These are phyloP conservation scores for Xylophagus ater DNA, from an alignment of 2,888 invertebrate genomes.

Conservation along the genomic window DNA sequence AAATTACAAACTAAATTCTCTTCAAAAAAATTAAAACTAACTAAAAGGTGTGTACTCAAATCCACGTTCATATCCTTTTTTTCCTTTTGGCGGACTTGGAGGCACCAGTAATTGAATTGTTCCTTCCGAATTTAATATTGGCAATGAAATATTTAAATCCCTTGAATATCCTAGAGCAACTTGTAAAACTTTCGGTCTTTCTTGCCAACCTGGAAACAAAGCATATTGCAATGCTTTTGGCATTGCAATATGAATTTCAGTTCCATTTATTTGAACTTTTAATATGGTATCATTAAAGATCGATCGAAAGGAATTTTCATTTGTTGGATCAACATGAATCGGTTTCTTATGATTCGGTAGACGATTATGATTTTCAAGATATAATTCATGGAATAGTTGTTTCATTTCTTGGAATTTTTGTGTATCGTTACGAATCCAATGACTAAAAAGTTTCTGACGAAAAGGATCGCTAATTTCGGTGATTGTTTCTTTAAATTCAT, in stretches of 20 bases:
- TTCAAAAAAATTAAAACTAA: not conserved
- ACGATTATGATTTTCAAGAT: slow-evolving; percentile 17
- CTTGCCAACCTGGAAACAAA: slow-evolving; percentile 33
- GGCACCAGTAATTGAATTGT: slow-evolving; percentile 32
- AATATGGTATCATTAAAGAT: slow-evolving; percentile 30
- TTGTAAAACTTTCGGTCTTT: slow-evolving; percentile 28
- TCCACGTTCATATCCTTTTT: slow-evolving; percentile 24
- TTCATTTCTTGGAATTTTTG: slow-evolving; percentile 29
- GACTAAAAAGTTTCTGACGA: slow-evolving; percentile 32
- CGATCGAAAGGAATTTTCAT: slow-evolving; percentile 23
- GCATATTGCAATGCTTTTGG: slow-evolving; percentile 31
- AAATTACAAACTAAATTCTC: not conserved
- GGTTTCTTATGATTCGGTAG: slow-evolving; percentile 24
- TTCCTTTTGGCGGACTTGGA: slow-evolving; percentile 33
- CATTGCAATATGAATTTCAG: slow-evolving; percentile 32
- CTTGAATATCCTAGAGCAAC: slow-evolving; percentile 31
- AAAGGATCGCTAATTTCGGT: slow-evolving; percentile 29
- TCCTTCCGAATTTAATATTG: slow-evolving; percentile 28
- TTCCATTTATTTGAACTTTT: slow-evolving; percentile 28
- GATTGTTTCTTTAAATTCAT: slow-evolving; percentile 21
- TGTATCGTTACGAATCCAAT: slow-evolving; percentile 33
- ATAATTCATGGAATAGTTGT: slow-evolving; percentile 27
- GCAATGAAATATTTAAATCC: slow-evolving; percentile 32
- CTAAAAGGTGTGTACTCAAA: slow-evolving; percentile 26
- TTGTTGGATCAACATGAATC: slow-evolving; percentile 28